Evolutionary conservation across 1,140 invertebrate genomes (phyloP), one percentile per base, ranked within the genome.

Genomic region (Dreissena rostriformis): DNA sequence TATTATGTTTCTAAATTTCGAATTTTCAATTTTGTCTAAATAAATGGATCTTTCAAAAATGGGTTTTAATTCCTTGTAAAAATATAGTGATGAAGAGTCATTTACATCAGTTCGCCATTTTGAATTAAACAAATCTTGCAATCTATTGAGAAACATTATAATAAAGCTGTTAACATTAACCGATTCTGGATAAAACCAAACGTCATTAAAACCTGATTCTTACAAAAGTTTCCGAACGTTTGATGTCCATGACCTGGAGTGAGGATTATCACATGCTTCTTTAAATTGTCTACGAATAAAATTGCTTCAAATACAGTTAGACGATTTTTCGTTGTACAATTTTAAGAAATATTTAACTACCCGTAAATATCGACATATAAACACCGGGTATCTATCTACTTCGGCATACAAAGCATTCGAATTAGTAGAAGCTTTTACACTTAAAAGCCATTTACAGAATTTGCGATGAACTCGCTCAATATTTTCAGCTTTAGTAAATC

Each of bases 361-460:
- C 49, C 70, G 12, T 19, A 72, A n/a, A 17, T 72, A 72, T 29
- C 29, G 39, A 28, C 22, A 12, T 53, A 73, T 53, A 53, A 52
- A 53, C 7, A 73, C 19, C 55, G 71, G 71, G 26, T 39, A 73
- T 55, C 71, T 19, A 17, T 53, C 71, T 8, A 11, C 14, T 24
- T 73, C 52, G 26, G 22, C 71, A 53, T 73, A 73, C 28, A 73
- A 24, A 53, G 39, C 67, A 53, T 24, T 53, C 7, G n/a, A 26
- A 73, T 49, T 39, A 0, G 71, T 19, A 53, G 71, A 73, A 17
- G 17, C 51, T n/a, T 52, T 73, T 0, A 73, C 71, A 39, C 53
- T 73, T 4, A 53, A n/a, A 19, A 73, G 15, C 19, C 49, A 73
- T 53, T 73, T 73, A 19, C 28, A 39, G 26, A 22, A 73, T n/a